A percentile compares a stretch with the other conserved stretches of the same genome.
These are phyloP conservation scores for Dasypogon diadema DNA, from an alignment of 2,888 invertebrate species.

Conservation along the genomic window DNA sequence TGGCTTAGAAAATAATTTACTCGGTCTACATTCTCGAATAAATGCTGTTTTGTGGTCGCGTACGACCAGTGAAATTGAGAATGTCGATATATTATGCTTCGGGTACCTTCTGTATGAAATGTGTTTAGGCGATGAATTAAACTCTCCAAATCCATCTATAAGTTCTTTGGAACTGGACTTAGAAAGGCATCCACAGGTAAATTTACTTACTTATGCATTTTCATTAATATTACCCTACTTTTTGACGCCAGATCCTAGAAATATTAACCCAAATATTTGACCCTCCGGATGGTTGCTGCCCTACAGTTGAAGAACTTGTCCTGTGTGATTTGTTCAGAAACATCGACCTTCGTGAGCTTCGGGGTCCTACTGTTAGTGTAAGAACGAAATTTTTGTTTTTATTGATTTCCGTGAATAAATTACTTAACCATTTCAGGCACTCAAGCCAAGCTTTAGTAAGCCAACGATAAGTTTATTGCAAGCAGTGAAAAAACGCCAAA, in stretches of 20 bases:
- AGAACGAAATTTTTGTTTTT: constrained; percentile 63
- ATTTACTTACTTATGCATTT: constrained; percentile 56
- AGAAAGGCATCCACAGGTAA: constrained; percentile 79
- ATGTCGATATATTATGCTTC: constrained; percentile 78
- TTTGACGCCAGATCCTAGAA: constrained; percentile 76
- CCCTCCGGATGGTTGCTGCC: constrained; percentile 75
- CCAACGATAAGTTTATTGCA: constrained; percentile 68
- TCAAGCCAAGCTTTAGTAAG: constrained; percentile 68
- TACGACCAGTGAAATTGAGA: constrained; percentile 69
- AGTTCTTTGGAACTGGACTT: constrained; percentile 79
- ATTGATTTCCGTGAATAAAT: too few species aligned
- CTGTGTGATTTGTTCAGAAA: constrained; percentile 88
- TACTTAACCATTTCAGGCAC: constrained; percentile 66
- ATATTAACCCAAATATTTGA: constrained; percentile 84
- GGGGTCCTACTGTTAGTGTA: constrained; percentile 84
- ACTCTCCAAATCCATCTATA: constrained; percentile 79
- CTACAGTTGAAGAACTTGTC: constrained; percentile 83
- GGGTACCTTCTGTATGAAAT: constrained; percentile 92
- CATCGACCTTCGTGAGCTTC: constrained; percentile 89
- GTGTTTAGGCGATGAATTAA: constrained; percentile 87
- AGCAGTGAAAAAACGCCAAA: constrained; percentile 68
- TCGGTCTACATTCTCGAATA: constrained; percentile 76
- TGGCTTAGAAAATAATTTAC: constrained; percentile 86
- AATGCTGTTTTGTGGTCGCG: constrained; percentile 72
- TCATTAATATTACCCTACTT: constrained; percentile 16